A percentile compares a stretch with the other conserved stretches of the same genome.
phyloP scores from a whole-genome alignment of 2,888 invertebrate species.

The Beris morrisii region DNA sequence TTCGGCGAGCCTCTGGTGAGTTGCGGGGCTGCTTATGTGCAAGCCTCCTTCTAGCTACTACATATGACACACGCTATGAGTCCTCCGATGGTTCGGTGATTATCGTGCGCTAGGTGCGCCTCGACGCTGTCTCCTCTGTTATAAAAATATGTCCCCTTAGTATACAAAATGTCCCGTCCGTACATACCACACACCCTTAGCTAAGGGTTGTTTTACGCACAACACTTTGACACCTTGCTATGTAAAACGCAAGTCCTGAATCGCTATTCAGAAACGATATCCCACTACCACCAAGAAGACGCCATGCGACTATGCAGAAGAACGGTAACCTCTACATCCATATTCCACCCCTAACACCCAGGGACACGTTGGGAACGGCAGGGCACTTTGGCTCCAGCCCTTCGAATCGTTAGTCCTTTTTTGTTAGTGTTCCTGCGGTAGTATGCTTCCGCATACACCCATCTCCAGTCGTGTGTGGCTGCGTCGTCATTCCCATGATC shows the following conservation, averaged over 20 bases:
- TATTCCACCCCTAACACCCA: neutral
- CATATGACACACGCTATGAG: slow-evolving; percentile 20
- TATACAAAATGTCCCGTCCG: slow-evolving; percentile 1
- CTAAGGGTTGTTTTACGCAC: slow-evolving; percentile 15
- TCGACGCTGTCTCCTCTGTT: neutral
- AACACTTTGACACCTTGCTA: slow-evolving; percentile 2
- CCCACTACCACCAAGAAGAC: neutral
- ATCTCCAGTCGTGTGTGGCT: no score
- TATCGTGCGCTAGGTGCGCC: no score
- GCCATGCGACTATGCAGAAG: neutral
- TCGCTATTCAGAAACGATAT: slow-evolving; percentile 14
- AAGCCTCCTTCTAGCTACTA: neutral
- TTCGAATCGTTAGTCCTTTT: neutral
- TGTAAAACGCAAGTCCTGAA: slow-evolving; percentile 12
- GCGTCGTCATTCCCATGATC: neutral
- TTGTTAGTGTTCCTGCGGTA: neutral
- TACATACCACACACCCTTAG: slow-evolving; percentile 17
- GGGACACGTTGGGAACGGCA: slow-evolving; percentile 10
- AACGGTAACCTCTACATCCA: neutral
- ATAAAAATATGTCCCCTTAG: slow-evolving; percentile 34
- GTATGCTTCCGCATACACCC: no score
- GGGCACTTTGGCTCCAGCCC: slow-evolving; percentile 6
- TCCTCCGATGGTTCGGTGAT: neutral
- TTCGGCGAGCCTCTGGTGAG: slow-evolving; percentile 37
- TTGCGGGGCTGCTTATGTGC: slow-evolving; percentile 22